These are phyloP conservation scores for Phymatocera aterrima DNA, from an alignment of 2,888 invertebrate species.

Conservation along the genomic window DNA sequence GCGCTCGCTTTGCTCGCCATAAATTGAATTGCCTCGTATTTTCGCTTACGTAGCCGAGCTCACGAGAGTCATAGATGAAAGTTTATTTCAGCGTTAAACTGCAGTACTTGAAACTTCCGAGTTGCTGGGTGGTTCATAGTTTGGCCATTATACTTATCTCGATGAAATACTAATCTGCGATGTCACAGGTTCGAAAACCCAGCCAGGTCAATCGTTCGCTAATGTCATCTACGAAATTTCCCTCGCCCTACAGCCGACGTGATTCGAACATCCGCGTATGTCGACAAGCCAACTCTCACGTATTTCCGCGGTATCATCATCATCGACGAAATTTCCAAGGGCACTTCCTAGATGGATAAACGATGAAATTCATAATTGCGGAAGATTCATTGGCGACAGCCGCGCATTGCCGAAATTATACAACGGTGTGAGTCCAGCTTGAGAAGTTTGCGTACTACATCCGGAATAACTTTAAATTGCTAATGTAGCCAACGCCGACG, in stretches of 20 bases:
- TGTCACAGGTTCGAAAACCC: not conserved
- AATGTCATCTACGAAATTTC: not conserved
- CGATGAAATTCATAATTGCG: conserved; percentile 27
- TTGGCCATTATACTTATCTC: not conserved
- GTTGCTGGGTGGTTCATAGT: not conserved
- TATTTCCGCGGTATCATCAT: not conserved
- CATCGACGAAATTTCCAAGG: not conserved
- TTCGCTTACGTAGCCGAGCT: not conserved
- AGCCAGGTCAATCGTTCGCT: not conserved
- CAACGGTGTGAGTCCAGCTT: conserved; percentile 18
- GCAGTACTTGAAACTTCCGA: not conserved
- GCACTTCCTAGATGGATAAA: not conserved
- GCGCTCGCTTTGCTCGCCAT: not conserved
- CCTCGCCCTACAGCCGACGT: too few relatives aligned
- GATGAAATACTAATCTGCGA: not conserved
- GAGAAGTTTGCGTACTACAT: not conserved
- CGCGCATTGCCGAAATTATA: not conserved
- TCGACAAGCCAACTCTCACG: too few relatives aligned
- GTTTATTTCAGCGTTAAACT: not conserved
- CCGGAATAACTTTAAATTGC: conserved; percentile 32
- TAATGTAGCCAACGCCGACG: conserved; percentile 38
- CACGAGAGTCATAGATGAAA: not conserved
- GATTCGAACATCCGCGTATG: too few relatives aligned
- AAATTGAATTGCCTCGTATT: conserved; percentile 31
- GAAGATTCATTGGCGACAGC: not conserved